Conservation (phyloP, 92 coral and sea anemone genomes). For the Heliopora coerulea region DNA sequence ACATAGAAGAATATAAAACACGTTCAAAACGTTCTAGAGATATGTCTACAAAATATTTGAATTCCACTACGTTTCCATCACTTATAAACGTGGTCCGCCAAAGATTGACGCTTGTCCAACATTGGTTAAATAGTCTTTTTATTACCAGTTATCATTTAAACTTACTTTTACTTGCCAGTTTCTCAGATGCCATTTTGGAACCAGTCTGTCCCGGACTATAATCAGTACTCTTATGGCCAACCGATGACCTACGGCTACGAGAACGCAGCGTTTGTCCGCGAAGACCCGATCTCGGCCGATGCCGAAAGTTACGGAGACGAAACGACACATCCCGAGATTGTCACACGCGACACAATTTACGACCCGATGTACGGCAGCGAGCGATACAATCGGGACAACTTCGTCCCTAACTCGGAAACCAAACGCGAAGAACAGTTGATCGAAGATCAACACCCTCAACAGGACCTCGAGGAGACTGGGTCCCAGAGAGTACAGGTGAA, state of each 20-base stretch:
- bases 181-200: slow-evolving; percentile 20
- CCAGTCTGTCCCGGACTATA: slow-evolving; percentile 10
- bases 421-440: slow-evolving; percentile 53
- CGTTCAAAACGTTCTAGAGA: too few species aligned
- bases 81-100: too few species aligned
- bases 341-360: slow-evolving; percentile 47
- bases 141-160: too few species aligned
- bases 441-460: slow-evolving; percentile 86
- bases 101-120: too few species aligned
- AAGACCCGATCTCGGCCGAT: slow-evolving; percentile 4
- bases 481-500: slow-evolving; percentile 98
- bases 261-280: slow-evolving; percentile 21
- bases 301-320: slow-evolving; percentile 46
- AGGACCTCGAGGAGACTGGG: slow-evolving; percentile 94
- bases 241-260: slow-evolving; percentile 41
- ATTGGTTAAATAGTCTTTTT: too few species aligned
- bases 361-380: slow-evolving; percentile 56
- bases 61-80: too few species aligned
- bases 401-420: slow-evolving; percentile 45
- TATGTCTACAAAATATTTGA: too few species aligned
- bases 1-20: too few species aligned
- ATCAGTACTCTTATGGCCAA: slow-evolving; percentile 18
- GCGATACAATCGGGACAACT: slow-evolving; percentile 24
- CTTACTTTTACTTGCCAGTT: not conserved
- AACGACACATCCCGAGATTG: slow-evolving; percentile 63